phyloP scores from a whole-genome alignment of 2,113 vertebrate genomes.

The Phalacrocorax pelagicus region DNA sequence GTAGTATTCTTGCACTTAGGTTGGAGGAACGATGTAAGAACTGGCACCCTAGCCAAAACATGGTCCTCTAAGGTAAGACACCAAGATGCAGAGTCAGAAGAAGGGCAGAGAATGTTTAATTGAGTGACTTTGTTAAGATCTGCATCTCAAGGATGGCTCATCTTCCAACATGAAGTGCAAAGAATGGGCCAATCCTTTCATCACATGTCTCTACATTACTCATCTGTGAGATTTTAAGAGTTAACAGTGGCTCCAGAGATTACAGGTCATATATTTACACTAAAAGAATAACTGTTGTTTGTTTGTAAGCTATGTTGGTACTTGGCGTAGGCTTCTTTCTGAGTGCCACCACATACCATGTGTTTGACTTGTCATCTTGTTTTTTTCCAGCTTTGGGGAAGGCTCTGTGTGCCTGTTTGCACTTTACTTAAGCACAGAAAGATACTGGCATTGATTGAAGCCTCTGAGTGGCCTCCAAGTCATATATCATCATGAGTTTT shows the following conservation, averaged over 20 bases:
- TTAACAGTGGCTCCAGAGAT: background rate
- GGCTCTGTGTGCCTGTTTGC: background rate
- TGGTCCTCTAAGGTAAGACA: background rate
- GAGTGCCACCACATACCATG: accelerated
- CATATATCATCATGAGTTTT: background rate
- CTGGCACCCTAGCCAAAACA: background rate
- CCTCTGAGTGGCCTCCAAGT: background rate
- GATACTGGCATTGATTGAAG: background rate
- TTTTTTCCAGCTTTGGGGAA: background rate
- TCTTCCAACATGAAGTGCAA: background rate
- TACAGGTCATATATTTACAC: background rate
- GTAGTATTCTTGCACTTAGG: background rate
- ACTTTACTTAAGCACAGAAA: background rate
- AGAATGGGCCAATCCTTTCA: background rate
- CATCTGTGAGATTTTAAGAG: background rate
- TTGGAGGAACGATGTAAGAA: background rate
- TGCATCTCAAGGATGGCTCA: background rate
- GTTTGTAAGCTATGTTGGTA: background rate
- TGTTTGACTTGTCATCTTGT: background rate
- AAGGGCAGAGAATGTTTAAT: background rate
- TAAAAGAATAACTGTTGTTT: background rate
- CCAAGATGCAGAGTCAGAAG: background rate
- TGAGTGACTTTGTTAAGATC: background rate
- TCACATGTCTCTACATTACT: background rate
- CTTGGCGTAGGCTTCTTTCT: background rate